Base-by-base conservation (phyloP, 2,888 invertebrate genomes). In the Mimumesa dahlbomi region DNA sequence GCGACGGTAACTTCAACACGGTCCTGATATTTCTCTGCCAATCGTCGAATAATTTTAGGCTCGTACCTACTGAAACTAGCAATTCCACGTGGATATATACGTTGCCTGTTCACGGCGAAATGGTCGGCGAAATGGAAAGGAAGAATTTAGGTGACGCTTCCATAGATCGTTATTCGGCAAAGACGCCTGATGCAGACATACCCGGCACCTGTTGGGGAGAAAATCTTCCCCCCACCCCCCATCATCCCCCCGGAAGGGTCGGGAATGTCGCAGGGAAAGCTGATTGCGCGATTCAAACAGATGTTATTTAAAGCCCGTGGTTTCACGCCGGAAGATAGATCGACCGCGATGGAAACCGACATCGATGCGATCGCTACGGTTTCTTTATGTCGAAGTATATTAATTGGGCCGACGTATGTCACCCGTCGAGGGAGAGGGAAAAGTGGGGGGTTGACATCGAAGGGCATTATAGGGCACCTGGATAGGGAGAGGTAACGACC, bases 271-370 rank as follows among this genome's bases (percentile, higher is more conserved):
- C 19, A 5, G 42, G 42, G 42, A 6, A 16, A n/a, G 46, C 3
- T 46, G 29, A 29, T 46, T 7, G 29, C 22, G 16, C 48, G 36
- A 58, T 48, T 22, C 43, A 7, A 19, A 65, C 69, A 69, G 69
- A 69, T 69, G 69, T 58, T 58, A 48, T 46, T 36, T 53, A 29
- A 43, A 54, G 19, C 53, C 16, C 36, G 45, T 25, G 3, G 43
- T 13, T 22, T 9, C 4, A 25, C 4, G 14, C 25, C 38, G 36
- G 19, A 29, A 18, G 31, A 40, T 29, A 29, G 14, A 46, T 45
- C 22, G n/a, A 21, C 16, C 9, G 19, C 11, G 13, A 21, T 36
- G 1, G 14, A 57, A 14, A 42, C n/a, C 34, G 19, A n/a, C 11
- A 2, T 34, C 11, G 34, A 34, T 5, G 34, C 34, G 25, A 48